These are phyloP conservation scores for Tachysurus fulvidraco DNA, from an alignment of 2,113 vertebrate genomes.

Conservation along the genomic window DNA sequence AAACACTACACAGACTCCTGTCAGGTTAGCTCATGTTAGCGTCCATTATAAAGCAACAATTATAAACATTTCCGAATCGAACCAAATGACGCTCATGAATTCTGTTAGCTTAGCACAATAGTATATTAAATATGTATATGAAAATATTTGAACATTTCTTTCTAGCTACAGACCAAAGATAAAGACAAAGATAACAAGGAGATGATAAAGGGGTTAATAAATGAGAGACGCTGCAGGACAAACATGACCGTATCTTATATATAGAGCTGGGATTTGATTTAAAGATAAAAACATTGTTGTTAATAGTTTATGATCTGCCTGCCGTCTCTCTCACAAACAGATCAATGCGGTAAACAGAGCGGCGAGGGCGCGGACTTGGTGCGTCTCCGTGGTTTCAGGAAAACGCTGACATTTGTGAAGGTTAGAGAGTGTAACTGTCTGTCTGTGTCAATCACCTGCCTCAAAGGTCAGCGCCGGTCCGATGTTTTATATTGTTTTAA, in stretches of 20 bases:
- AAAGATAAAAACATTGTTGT: conserved; percentile 68
- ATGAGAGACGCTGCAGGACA: background rate
- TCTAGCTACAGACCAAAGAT: background rate
- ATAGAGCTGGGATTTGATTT: conserved; percentile 61
- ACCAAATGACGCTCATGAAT: background rate
- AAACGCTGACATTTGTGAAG: conserved; percentile 78
- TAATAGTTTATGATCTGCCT: conserved; percentile 72
- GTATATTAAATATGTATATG: background rate
- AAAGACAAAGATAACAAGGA: background rate
- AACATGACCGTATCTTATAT: background rate
- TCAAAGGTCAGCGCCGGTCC: conserved; percentile 75
- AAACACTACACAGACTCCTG: too few species aligned
- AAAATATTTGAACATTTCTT: background rate
- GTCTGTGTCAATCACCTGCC: conserved; percentile 73
- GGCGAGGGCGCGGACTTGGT: conserved; percentile 14
- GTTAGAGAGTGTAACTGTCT: conserved; percentile 79
- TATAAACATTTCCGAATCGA: background rate
- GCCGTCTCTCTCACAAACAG: conserved; percentile 69
- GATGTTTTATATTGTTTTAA: conserved; percentile 72
- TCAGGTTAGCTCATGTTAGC: background rate
- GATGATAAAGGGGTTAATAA: background rate
- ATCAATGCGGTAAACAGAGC: conserved; percentile 71
- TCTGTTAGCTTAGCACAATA: background rate
- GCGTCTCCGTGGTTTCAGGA: conserved; percentile 61
- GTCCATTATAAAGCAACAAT: background rate